Percentiles rank a stretch among this genome's conserved stretches.
Conservation (phyloP, 2,113 vertebrate species). For the Prietella phreatophila region DNA sequence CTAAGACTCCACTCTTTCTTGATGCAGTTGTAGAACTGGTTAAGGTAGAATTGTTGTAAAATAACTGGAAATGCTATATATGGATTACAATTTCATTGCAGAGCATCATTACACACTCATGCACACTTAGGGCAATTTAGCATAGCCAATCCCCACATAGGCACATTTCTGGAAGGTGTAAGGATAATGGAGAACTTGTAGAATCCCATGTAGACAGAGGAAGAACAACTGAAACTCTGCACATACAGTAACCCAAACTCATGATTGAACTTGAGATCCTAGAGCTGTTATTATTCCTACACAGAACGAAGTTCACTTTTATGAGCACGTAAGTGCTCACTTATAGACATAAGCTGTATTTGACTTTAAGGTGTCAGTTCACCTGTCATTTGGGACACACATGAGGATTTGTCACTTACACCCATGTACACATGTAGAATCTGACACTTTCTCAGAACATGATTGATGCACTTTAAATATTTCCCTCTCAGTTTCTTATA, state of each 20-base stretch:
- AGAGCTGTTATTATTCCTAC: background rate
- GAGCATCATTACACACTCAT: background rate
- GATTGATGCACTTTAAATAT: background rate
- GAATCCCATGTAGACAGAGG: background rate
- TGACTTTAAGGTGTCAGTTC: background rate
- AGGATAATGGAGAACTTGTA: background rate
- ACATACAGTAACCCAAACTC: background rate
- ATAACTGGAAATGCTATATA: background rate
- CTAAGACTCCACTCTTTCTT: background rate
- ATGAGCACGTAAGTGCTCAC: conserved; percentile 16
- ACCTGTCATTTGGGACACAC: background rate
- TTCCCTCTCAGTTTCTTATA: background rate
- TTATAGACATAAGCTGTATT: background rate
- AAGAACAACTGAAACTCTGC: background rate
- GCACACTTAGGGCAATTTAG: background rate
- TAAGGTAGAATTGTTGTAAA: too few relatives aligned
- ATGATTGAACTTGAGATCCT: background rate
- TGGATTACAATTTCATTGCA: background rate
- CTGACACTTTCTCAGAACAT: conserved; percentile 1
- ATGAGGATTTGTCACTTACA: background rate
- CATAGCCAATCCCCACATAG: background rate
- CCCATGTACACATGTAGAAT: background rate
- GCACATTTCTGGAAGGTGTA: background rate
- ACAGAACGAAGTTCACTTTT: background rate
- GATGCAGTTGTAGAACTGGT: too few relatives aligned